Conservation (phyloP, 1,140 invertebrate species). For the Pseudomyrmex pallidus region DNA sequence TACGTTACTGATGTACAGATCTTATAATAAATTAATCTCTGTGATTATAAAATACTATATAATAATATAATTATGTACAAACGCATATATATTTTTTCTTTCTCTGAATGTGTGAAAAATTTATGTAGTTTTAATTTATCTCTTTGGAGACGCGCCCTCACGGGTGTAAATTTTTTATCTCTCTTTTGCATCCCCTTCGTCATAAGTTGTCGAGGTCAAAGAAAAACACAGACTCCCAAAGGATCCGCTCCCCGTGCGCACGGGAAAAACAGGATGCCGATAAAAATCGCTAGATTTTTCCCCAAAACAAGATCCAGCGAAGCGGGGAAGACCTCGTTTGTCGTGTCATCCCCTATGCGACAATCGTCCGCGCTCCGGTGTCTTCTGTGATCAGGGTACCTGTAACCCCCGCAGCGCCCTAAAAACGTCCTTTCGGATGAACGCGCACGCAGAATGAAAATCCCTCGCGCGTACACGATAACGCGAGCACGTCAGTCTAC, state of each 20-base stretch:
- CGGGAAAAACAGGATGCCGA: slow-evolving; percentile 30
- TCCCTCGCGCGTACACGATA: slow-evolving; percentile 54
- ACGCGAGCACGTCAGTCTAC: slow-evolving; percentile 63
- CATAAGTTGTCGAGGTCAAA: slow-evolving; percentile 37
- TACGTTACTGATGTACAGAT: too few relatives aligned
- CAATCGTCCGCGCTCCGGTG: slow-evolving; percentile 51
- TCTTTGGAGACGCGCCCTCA: neutral
- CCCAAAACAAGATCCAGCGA: slow-evolving; percentile 47
- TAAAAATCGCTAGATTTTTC: slow-evolving; percentile 65
- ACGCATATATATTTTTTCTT: neutral
- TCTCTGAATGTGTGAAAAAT: neutral
- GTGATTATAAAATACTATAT: too few relatives aligned
- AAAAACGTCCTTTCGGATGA: slow-evolving; percentile 80
- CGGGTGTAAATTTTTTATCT: slow-evolving; percentile 8
- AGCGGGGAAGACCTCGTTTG: slow-evolving; percentile 8
- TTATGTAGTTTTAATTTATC: slow-evolving; percentile 26
- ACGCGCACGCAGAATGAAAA: slow-evolving; percentile 82
- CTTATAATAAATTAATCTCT: too few relatives aligned
- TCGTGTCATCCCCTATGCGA: slow-evolving; percentile 40
- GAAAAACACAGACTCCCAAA: slow-evolving; percentile 53
- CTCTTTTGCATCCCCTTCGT: slow-evolving; percentile 6
- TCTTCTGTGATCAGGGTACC: slow-evolving; percentile 71
- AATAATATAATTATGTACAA: neutral
- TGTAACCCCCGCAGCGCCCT: slow-evolving; percentile 76
- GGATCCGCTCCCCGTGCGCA: slow-evolving; percentile 18